Percentiles rank a stretch among this genome's conserved stretches.
These are phyloP conservation scores for Leptinotarsa juncta DNA, from an alignment of 2,888 invertebrate species.

Conservation along the genomic window DNA sequence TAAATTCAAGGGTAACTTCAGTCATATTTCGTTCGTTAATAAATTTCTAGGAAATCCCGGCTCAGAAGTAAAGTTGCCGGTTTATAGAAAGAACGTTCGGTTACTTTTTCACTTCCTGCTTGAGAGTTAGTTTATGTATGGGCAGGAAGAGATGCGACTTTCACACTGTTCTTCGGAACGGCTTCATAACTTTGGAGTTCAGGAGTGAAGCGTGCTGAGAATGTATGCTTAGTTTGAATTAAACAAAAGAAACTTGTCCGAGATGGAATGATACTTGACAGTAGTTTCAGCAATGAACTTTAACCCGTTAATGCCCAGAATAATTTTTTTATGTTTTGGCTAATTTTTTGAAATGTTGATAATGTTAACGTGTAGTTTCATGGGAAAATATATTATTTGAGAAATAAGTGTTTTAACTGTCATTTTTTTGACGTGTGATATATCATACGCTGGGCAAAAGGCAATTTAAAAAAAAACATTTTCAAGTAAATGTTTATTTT, in stretches of 20 bases:
- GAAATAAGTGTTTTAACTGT: too few species aligned
- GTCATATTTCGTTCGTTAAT: slow-evolving; percentile 43
- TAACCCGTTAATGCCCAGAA: too few species aligned
- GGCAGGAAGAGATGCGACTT: neutral
- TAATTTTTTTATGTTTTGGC: too few species aligned
- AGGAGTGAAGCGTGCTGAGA: neutral
- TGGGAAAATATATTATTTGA: too few species aligned
- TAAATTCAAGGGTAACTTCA: slow-evolving; percentile 50
- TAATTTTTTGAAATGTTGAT: too few species aligned
- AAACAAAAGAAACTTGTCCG: neutral
- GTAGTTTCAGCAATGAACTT: neutral
- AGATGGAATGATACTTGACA: too few species aligned
- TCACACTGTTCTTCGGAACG: slow-evolving; percentile 1
- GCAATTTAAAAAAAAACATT: too few species aligned
- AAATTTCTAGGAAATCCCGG: slow-evolving; percentile 41
- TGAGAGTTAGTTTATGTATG: slow-evolving; percentile 8
- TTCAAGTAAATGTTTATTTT: too few species aligned
- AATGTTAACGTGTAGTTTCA: too few species aligned
- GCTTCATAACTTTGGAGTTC: neutral
- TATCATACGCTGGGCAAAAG: too few species aligned
- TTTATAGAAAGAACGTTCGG: slow-evolving; percentile 29
- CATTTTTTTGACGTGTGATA: too few species aligned
- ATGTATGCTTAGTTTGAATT: neutral
- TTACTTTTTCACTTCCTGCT: slow-evolving; percentile 32
- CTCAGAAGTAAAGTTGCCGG: slow-evolving; percentile 37